phyloP scores from a whole-genome alignment of 2,113 vertebrate species.

The Oplegnathus fasciatus region DNA sequence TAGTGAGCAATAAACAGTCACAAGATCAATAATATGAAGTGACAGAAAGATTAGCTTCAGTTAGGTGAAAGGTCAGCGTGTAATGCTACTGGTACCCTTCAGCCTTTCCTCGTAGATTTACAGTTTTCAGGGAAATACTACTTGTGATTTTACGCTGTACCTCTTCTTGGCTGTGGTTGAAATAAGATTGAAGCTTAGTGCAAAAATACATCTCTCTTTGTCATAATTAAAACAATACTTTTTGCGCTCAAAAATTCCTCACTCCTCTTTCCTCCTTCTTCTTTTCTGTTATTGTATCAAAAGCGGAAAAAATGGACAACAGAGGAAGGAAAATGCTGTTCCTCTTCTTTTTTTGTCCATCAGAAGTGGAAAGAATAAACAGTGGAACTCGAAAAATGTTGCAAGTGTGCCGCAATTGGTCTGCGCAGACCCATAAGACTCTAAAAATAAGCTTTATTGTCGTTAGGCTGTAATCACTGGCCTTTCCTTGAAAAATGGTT shows the following conservation, averaged over 20 bases:
- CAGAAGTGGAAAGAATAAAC: no score
- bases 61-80: not conserved
- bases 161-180: not conserved
- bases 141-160: not conserved
- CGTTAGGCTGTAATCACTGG: no score
- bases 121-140: not conserved
- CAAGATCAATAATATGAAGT: not conserved
- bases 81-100: not conserved
- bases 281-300: no score
- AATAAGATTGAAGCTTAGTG: not conserved
- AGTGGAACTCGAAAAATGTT: no score
- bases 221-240: not conserved
- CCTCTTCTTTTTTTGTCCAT: no score
- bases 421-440: no score
- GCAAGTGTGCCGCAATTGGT: no score
- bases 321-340: not conserved
- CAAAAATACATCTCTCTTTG: not conserved
- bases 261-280: not conserved
- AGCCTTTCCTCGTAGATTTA: not conserved
- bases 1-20: not conserved
- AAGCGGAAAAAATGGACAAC: not conserved
- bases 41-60: not conserved
- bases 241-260: no score
- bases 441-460: no score
- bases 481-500: no score